Percentiles rank a stretch among this genome's conserved stretches.
phyloP scores from a whole-genome alignment of 2,113 vertebrate species.

The Equus quagga region DNA sequence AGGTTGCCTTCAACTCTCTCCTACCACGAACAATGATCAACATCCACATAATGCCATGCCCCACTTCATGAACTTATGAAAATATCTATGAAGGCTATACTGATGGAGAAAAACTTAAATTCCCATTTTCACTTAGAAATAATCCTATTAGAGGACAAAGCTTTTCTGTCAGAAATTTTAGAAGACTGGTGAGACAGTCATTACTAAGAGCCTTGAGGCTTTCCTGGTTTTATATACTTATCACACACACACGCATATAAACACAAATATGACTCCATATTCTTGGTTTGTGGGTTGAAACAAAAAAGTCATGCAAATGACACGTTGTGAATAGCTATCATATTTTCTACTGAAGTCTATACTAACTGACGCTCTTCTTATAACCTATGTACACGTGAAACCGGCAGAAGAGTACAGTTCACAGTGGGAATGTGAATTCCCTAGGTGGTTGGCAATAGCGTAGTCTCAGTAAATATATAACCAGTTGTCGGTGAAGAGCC shows the following conservation, averaged over 20 bases:
- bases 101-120: not conserved
- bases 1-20: not conserved
- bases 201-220: not conserved
- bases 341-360: conserved; percentile 14
- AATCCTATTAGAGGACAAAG: not conserved
- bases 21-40: not conserved
- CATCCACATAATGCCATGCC: not conserved
- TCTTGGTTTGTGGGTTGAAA: not conserved
- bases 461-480: conserved; percentile 51
- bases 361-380: conserved; percentile 1
- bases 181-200: not conserved
- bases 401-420: not conserved
- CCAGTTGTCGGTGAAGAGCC: not conserved
- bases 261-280: not conserved
- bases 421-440: not conserved
- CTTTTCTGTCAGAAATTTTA: not conserved
- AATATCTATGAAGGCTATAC: not conserved
- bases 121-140: conserved; percentile 25
- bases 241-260: not conserved
- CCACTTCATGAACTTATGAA: not conserved
- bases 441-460: not conserved
- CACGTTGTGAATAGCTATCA: not conserved
- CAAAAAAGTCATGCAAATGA: not conserved
- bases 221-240: not conserved
- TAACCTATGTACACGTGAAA: not conserved